Evolutionary conservation across 1,140 invertebrate genomes (phyloP).

Genomic region (Saccostrea glomerata): DNA sequence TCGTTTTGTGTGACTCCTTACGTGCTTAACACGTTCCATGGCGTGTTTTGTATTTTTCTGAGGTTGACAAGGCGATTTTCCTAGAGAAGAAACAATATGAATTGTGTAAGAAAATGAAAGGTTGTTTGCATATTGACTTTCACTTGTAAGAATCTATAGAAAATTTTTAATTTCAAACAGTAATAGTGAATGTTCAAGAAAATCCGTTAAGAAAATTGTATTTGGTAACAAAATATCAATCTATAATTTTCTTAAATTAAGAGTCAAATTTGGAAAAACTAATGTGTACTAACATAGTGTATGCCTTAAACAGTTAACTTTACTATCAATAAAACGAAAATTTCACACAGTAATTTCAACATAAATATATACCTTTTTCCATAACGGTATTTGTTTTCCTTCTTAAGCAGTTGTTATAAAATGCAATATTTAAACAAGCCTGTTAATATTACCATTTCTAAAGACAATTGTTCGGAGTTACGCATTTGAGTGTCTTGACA

Average conservation of each 20-base stretch:
- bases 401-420: background rate
- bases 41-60: background rate
- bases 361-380: background rate
- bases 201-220: too few relatives aligned
- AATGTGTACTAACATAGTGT: too few relatives aligned
- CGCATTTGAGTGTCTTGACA: background rate
- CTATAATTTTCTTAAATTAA: too few relatives aligned
- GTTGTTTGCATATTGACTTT: background rate
- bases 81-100: background rate
- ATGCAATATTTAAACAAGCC: background rate
- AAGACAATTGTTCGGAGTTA: conserved; percentile 1
- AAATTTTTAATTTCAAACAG: too few relatives aligned
- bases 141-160: too few relatives aligned
- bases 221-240: too few relatives aligned
- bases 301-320: too few relatives aligned
- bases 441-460: background rate
- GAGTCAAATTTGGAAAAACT: too few relatives aligned
- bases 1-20: background rate
- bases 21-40: conserved; percentile 1
- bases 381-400: background rate
- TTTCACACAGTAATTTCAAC: too few relatives aligned
- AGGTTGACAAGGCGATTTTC: background rate
- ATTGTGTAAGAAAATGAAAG: background rate
- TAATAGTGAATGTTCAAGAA: too few relatives aligned
- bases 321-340: too few relatives aligned